A percentile compares a stretch with the other conserved stretches of the same genome.
phyloP scores from a whole-genome alignment of 2,888 invertebrate genomes.

The Hipparchia sbordonii region DNA sequence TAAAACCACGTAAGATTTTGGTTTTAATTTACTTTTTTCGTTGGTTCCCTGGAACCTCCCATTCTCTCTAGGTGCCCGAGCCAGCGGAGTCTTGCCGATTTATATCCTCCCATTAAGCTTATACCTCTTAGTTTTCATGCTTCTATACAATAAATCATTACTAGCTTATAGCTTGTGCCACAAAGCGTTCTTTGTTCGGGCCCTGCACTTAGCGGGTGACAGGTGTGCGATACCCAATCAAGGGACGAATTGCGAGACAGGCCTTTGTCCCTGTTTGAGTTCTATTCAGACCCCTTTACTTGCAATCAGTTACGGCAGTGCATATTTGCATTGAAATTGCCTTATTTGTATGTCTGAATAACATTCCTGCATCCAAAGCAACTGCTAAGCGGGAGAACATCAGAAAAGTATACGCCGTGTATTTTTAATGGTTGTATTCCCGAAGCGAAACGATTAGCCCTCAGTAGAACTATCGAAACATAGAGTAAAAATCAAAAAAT shows the following conservation, averaged over 20 bases:
- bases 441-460: too few relatives aligned
- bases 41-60: too few relatives aligned
- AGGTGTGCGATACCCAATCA: constrained; percentile 77
- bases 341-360: constrained; percentile 8
- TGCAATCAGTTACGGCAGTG: constrained; percentile 23
- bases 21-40: too few relatives aligned
- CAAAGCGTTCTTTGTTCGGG: constrained; percentile 64
- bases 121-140: neutral
- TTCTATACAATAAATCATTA: constrained; percentile 1
- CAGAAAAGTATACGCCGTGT: neutral
- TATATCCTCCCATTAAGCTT: neutral
- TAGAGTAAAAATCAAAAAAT: too few relatives aligned
- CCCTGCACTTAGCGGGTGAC: constrained; percentile 67
- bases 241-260: constrained; percentile 67
- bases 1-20: too few relatives aligned
- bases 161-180: constrained; percentile 42
- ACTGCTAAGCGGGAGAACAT: neutral
- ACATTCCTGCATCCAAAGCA: neutral
- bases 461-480: too few relatives aligned
- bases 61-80: too few relatives aligned
- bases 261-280: constrained; percentile 72
- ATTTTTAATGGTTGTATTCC: too few relatives aligned
- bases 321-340: constrained; percentile 21
- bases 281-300: constrained; percentile 40
- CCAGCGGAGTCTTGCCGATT: too few relatives aligned